phyloP scores from a whole-genome alignment of 2,888 invertebrate species.

The Xiphydria camelus region DNA sequence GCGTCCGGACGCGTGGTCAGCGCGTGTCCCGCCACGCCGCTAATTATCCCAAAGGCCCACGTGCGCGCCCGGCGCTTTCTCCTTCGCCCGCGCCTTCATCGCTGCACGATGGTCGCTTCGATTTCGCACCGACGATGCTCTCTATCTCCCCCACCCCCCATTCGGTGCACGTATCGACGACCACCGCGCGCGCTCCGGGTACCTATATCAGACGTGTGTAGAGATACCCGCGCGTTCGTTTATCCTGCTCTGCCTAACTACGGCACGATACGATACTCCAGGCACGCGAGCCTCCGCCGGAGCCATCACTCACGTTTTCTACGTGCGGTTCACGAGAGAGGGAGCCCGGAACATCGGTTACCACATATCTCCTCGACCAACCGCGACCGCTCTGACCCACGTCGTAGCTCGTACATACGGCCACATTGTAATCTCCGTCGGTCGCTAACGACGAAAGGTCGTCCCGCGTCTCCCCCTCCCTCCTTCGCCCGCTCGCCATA shows the following conservation, averaged over 20 bases:
- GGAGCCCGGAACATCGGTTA: slow-evolving; percentile 23
- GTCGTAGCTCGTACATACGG: slow-evolving; percentile 25
- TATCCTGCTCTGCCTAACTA: no score
- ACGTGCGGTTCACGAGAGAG: slow-evolving; percentile 38
- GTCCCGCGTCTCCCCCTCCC: no score
- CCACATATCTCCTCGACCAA: slow-evolving; percentile 30
- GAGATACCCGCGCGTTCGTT: no score
- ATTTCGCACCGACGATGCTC: no score
- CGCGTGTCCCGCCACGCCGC: slow-evolving; percentile 24
- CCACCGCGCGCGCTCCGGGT: no score
- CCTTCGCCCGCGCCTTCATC: slow-evolving; percentile 25
- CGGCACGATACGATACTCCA: no score
- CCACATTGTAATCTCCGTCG: slow-evolving; percentile 32
- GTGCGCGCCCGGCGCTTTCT: slow-evolving; percentile 48
- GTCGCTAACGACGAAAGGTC: slow-evolving; percentile 13
- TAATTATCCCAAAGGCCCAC: slow-evolving; percentile 46
- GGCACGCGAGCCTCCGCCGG: slow-evolving; percentile 29
- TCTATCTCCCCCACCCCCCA: no score
- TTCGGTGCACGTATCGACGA: no score
- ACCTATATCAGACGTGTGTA: no score
- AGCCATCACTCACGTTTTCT: slow-evolving; percentile 48
- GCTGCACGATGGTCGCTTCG: slow-evolving; percentile 4
- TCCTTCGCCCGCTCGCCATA: no score
- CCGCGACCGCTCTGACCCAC: slow-evolving; percentile 31
- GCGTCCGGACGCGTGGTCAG: slow-evolving; percentile 25